phyloP scores from a whole-genome alignment of 2,888 invertebrate species.

The Lordiphosa andalusiaca region DNA sequence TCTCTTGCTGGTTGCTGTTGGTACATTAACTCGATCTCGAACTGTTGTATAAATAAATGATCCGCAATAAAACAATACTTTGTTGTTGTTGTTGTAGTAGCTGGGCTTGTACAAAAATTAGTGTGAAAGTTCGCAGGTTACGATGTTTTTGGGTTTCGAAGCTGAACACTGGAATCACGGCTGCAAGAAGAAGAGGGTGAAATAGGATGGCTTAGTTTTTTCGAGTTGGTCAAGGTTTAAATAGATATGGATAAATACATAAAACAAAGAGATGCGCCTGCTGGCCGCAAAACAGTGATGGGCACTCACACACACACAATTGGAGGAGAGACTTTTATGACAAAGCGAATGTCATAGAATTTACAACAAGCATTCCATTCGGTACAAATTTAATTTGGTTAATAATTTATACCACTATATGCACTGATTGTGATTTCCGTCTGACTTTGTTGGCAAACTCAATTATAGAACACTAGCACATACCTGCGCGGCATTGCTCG shows the following conservation, averaged over 20 bases:
- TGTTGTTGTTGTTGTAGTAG: conserved; percentile 7
- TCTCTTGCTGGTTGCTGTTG: conserved; percentile 30
- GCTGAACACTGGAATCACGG: conserved; percentile 69
- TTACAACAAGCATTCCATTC: conserved; percentile 31
- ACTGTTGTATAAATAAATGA: conserved; percentile 20
- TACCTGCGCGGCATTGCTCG: too few relatives aligned
- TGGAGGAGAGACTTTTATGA: conserved; percentile 26
- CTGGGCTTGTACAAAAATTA: conserved; percentile 57
- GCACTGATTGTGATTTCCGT: conserved; percentile 9
- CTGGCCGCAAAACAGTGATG: conserved; percentile 66
- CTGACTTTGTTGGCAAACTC: conserved; percentile 22
- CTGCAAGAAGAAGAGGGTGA: conserved; percentile 31
- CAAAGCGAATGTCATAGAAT: conserved; percentile 35
- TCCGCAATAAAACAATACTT: conserved; percentile 12
- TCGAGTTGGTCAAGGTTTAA: too few relatives aligned
- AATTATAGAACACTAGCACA: conserved; percentile 42
- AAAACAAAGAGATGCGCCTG: conserved; percentile 57
- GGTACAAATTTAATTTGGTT: conserved; percentile 22
- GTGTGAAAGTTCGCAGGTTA: conserved; percentile 60
- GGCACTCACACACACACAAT: conserved; percentile 32
- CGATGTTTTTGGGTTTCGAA: conserved; percentile 54
- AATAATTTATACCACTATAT: conserved; percentile 26
- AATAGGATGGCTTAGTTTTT: not conserved
- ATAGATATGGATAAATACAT: conserved; percentile 41
- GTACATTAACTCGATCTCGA: conserved; percentile 7